phyloP scores from a whole-genome alignment of 2,797 vertebrate genomes.

The Tangara arthus region DNA sequence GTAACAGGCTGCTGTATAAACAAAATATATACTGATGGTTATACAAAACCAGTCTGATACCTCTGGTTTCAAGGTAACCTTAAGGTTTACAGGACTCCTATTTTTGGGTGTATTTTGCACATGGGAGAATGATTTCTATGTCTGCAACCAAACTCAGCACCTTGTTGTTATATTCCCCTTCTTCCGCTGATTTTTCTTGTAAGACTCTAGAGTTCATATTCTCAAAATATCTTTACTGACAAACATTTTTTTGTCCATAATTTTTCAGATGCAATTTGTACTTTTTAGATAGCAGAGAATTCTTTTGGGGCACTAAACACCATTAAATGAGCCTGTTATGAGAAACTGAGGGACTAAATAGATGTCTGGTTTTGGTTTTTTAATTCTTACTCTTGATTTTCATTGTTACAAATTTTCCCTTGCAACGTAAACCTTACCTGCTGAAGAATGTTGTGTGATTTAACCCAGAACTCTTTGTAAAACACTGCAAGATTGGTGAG shows the following conservation, averaged over 20 bases:
- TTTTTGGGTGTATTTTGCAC: neutral
- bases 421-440: neutral
- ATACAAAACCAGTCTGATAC: neutral
- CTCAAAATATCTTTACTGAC: neutral
- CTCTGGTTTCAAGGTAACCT: neutral
- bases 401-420: neutral
- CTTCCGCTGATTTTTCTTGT: neutral
- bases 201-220: neutral
- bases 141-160: neutral
- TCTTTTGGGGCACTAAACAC: neutral
- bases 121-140: neutral
- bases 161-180: neutral
- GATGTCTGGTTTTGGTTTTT: neutral
- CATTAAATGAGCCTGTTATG: neutral
- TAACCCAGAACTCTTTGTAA: neutral
- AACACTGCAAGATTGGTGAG: neutral
- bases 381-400: neutral
- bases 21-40: neutral
- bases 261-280: neutral
- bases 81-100: neutral
- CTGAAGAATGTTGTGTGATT: neutral
- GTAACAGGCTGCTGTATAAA: neutral
- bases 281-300: neutral
- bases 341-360: neutral
- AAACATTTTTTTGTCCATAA: neutral